phyloP scores from a whole-genome alignment of 1,140 invertebrate species.

The Apis cerana region DNA sequence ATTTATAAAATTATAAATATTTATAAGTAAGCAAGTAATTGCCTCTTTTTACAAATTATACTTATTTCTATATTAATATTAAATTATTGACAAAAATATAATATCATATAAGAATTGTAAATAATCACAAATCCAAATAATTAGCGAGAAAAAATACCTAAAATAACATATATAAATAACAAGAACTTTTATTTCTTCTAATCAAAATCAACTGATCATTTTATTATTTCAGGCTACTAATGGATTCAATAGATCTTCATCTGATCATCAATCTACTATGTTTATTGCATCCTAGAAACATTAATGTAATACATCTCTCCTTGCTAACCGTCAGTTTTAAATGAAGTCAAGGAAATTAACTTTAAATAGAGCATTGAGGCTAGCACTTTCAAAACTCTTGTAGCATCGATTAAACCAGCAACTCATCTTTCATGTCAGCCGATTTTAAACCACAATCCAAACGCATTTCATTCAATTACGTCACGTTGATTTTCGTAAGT shows the following conservation, averaged over 20 bases:
- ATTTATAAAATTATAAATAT: too few species aligned
- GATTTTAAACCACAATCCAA: slow-evolving; percentile 1
- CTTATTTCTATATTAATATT: not conserved
- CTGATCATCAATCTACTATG: not conserved
- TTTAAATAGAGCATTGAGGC: slow-evolving; percentile 14
- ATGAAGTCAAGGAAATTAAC: slow-evolving; percentile 32
- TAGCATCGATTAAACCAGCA: slow-evolving; percentile 32
- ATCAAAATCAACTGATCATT: not conserved
- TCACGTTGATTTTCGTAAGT: slow-evolving; percentile 19
- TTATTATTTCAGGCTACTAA: not conserved
- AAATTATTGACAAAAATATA: not conserved
- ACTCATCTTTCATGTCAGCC: slow-evolving; percentile 22
- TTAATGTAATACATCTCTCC: not conserved
- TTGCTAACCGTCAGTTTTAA: not conserved
- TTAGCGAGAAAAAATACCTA: not conserved
- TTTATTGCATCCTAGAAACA: not conserved
- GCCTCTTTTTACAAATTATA: not conserved
- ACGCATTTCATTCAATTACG: slow-evolving; percentile 25
- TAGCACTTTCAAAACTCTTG: slow-evolving; percentile 37
- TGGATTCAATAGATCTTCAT: not conserved
- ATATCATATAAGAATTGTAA: not conserved
- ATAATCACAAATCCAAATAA: not conserved
- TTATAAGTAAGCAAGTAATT: too few species aligned
- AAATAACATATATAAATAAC: not conserved
- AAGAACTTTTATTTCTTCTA: not conserved